These are phyloP conservation scores for Ceratosolen solmsi DNA, from an alignment of 1,140 invertebrate species.

Conservation along the genomic window DNA sequence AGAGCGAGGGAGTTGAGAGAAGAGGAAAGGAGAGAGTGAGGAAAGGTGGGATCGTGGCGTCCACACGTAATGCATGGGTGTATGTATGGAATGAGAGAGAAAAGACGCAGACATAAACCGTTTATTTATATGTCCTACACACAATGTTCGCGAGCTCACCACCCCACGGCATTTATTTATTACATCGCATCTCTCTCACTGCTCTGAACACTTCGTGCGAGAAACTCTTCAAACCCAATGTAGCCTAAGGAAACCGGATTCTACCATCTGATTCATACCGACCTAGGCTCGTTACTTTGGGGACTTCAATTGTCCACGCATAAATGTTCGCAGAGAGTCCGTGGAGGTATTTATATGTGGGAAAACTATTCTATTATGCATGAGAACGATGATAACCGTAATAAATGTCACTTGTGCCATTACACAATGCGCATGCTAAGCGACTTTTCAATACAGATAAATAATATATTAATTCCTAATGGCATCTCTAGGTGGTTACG, in stretches of 20 bases:
- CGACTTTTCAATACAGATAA: neutral
- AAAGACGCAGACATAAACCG: conserved; percentile 55
- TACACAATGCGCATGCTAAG: neutral
- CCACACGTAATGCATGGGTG: neutral
- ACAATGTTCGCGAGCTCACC: conserved; percentile 54
- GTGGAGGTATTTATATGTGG: conserved; percentile 26
- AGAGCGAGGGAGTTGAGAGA: conserved; percentile 26
- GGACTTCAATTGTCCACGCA: conserved; percentile 26
- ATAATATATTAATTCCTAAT: conserved; percentile 26
- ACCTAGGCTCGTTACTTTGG: conserved; percentile 26
- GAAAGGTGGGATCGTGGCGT: conserved; percentile 23
- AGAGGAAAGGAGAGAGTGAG: conserved; percentile 45
- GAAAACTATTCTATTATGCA: conserved; percentile 43
- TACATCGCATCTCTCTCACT: conserved; percentile 5
- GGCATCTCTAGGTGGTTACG: neutral
- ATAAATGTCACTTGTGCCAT: conserved; percentile 29
- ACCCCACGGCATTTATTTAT: conserved; percentile 46
- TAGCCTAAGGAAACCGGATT: conserved; percentile 30
- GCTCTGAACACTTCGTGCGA: neutral
- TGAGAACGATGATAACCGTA: conserved; percentile 24
- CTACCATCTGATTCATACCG: conserved; percentile 36
- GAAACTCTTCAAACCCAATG: conserved; percentile 3
- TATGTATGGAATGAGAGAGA: conserved; percentile 11
- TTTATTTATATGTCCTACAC: conserved; percentile 62
- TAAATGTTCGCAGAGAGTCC: conserved; percentile 18